A percentile compares a stretch with the other conserved stretches of the same genome.
Conservation (phyloP, 2,888 invertebrate genomes). For the Tetrapedia diversipes region DNA sequence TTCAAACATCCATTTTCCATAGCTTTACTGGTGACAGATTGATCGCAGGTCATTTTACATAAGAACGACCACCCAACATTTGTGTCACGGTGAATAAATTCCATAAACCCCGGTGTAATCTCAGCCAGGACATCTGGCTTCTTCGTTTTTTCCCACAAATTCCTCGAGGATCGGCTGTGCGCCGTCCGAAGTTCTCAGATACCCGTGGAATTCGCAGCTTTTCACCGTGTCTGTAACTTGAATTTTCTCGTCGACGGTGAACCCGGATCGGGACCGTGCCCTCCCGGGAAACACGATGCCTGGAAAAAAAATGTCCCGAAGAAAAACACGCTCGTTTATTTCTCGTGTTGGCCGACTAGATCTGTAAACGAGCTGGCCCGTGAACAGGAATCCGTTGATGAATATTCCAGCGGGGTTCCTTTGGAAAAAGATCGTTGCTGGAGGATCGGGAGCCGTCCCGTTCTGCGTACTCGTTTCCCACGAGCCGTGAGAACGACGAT, state of each 20-base stretch:
- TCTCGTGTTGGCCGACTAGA: neutral
- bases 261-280: neutral
- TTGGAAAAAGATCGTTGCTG: constrained; percentile 52
- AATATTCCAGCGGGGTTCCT: constrained; percentile 64
- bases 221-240: constrained; percentile 30
- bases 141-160: constrained; percentile 42
- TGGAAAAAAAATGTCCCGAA: constrained; percentile 27
- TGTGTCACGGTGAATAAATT: too few species aligned
- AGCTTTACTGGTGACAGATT: too few species aligned
- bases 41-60: too few species aligned
- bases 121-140: constrained; percentile 42
- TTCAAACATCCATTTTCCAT: too few species aligned
- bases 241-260: constrained; percentile 14
- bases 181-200: constrained; percentile 26
- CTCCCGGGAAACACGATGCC: constrained; percentile 25
- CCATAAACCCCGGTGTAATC: too few species aligned
- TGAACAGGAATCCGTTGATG: constrained; percentile 45
- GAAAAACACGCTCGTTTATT: constrained; percentile 39
- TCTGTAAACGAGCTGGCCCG: constrained; percentile 11
- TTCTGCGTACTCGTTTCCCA: constrained; percentile 56
- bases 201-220: constrained; percentile 36
- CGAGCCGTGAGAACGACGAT: constrained; percentile 64
- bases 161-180: constrained; percentile 29
- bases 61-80: too few species aligned
- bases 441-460: constrained; percentile 42